Base-by-base conservation (phyloP, 2,888 invertebrate species). In the Rhimphoctona megacephalus region DNA sequence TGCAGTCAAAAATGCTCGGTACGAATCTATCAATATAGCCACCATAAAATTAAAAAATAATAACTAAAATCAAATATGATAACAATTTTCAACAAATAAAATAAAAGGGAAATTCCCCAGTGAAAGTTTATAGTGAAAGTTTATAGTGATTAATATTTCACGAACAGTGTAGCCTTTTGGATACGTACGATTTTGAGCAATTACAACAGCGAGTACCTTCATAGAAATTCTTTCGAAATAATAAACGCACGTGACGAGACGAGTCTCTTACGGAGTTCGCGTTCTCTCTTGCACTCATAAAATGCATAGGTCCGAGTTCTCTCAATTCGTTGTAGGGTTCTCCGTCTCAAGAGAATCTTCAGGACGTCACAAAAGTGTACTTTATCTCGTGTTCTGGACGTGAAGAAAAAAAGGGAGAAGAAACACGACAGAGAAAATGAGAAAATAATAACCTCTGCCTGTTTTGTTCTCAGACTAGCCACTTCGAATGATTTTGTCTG, bases 331-430 rank as follows among this genome's bases (percentile, higher is more conserved):
- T 54, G 49, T 72, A 72, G 72, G 72, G 72, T 61, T 72, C 72
- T 72, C 52, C 52, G 78, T 78, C 78, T 78, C 78, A 8, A 77
- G 76, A 78, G 78, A 78, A 78, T 78, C 64, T 77, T 22, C 36
- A 54, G 39, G 64, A 54, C 52, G 78, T 49, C 52, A 67, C 39
- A 39, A n/a, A 49, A n/a, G 22, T 30, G n/a, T 67, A 33, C 64
- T 78, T 11, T 39, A 36, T 78, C 67, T 67, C 78, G 67, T 61
- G 30, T 54, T 39, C 39, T 64, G 30, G 43, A 76, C 74, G 61
- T 11, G 25, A 64, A 52, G 49, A 69, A 39, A 11, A 66, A 46
- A 49, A 52, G 52, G 36, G 52, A 52, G 52, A 52, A 30, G 36
- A n/a, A 52, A 46, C 36, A 52, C 36, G 52, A 33, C 72, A 36